Evolutionary conservation across 2,113 vertebrate genomes (phyloP).

Genomic region (Hydrochoerus hydrochaeris): DNA sequence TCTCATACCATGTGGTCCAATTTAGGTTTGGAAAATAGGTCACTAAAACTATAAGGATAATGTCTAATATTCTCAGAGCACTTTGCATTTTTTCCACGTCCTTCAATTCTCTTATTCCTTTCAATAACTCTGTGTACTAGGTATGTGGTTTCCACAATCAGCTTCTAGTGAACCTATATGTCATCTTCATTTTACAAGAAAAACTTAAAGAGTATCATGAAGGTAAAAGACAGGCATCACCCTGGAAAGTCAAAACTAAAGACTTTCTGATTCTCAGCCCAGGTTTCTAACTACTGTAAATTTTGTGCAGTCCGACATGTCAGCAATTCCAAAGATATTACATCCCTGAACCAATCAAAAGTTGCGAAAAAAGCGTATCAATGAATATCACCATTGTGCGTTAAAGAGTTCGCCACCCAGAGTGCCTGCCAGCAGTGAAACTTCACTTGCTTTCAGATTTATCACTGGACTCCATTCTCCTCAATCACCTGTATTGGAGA

Average conservation of each 20-base stretch:
- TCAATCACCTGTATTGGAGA: conserved; percentile 10
- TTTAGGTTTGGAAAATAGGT: conserved; percentile 80
- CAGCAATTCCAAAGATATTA: conserved; percentile 3
- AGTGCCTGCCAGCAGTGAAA: background rate
- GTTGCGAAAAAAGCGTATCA: conserved; percentile 1
- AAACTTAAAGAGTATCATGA: background rate
- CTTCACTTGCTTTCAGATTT: background rate
- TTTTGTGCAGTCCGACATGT: background rate
- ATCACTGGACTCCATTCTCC: background rate
- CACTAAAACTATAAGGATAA: conserved; percentile 77
- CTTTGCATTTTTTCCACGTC: conserved; percentile 51
- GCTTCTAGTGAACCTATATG: background rate
- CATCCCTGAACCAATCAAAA: background rate
- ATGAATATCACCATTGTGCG: background rate
- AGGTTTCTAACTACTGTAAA: background rate
- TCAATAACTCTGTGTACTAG: background rate
- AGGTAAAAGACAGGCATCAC: background rate
- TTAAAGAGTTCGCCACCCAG: background rate
- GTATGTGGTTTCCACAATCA: background rate
- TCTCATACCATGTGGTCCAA: conserved; percentile 77
- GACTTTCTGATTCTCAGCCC: background rate
- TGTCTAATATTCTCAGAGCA: conserved; percentile 64
- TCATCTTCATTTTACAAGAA: conserved; percentile 26
- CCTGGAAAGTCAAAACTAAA: background rate
- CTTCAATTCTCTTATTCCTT: conserved; percentile 56